Evolutionary conservation across 2,797 vertebrate genomes (phyloP), one percentile per base, ranked within the genome.

Genomic region (Pantherophis alleghaniensis): DNA sequence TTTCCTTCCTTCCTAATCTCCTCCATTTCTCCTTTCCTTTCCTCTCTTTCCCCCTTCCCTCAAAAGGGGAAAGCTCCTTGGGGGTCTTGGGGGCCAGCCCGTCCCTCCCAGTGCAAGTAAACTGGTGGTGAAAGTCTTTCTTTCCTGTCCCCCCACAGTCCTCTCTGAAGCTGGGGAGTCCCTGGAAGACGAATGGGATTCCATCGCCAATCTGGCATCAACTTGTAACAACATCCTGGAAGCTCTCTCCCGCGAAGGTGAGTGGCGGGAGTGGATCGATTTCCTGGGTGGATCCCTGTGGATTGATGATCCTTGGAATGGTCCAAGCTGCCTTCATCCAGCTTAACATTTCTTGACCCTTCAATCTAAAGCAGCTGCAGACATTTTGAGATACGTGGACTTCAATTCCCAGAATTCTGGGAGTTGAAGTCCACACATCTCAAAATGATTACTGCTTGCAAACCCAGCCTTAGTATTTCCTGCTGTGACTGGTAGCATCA

Each of bases 161-260:
- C 98, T 98, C 92, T 98, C 98, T 0, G 98, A 98, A 96, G 98
- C 98, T 0, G 97, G 98, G 28, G 98, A 99, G 42, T 97, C 98
- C 0, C 97, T 98, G 2, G 98, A 99, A 74, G 98, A 99, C 12
- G 99, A 99, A 96, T 99, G 99, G 99, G 98, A 98, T 97, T 99
- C 98, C 90, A 99, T 99, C 74, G 98, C 99, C 0, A 98, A 99
- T 95, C 97, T 99, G 88, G 98, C 98, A 14, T 98, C 98, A 0
- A 98, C 98, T 87, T 99, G 99, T 96, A 98, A 98, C 94, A 98
- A 96, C 97, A 99, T 99, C 95, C 96, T 99, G 94, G 98, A 99
- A 95, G 98, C 98, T 3, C 97, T 99, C 95, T 98, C 98, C 32
- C 97, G 96, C 95, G 98, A 99, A 95, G 99, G 99, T 99, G 95